These are phyloP conservation scores for Pristionchus maxplancki DNA, from an alignment of 2,888 invertebrate species.

Conservation along the genomic window DNA sequence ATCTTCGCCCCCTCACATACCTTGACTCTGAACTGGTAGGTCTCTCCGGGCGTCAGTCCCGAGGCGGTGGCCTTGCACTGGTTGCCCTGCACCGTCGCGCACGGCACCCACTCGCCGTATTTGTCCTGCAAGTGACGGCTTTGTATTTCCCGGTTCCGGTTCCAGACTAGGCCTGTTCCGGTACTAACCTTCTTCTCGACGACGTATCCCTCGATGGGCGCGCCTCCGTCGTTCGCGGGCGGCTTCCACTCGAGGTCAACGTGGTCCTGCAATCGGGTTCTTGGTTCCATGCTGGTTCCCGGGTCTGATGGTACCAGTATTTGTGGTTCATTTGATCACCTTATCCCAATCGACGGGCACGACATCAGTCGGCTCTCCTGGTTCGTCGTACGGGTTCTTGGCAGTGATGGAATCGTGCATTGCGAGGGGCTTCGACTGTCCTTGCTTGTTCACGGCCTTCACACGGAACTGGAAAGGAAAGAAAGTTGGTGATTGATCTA, in stretches of 20 bases:
- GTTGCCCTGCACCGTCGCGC: conserved; percentile 73
- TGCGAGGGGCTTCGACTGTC: conserved; percentile 88
- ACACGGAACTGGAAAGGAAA: conserved; percentile 84
- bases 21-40: conserved; percentile 87
- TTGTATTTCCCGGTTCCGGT: not conserved
- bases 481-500: not conserved
- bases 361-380: conserved; percentile 77
- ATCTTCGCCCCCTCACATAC: not conserved
- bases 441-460: conserved; percentile 93
- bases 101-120: conserved; percentile 76
- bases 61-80: conserved; percentile 85
- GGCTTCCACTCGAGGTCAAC: conserved; percentile 97
- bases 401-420: conserved; percentile 85
- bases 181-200: conserved; percentile 76
- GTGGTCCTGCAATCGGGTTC: conserved; percentile 82
- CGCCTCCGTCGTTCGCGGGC: conserved; percentile 92
- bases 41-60: conserved; percentile 90
- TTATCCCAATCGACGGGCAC: conserved; percentile 92
- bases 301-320: not conserved
- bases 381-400: conserved; percentile 88
- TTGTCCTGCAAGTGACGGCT: conserved; percentile 63
- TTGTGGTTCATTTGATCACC: not conserved
- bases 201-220: conserved; percentile 83
- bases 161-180: not conserved
- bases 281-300: not conserved